These are phyloP conservation scores for Erinaceus europaeus DNA, from an alignment of 2,113 vertebrate genomes.

Conservation along the genomic window DNA sequence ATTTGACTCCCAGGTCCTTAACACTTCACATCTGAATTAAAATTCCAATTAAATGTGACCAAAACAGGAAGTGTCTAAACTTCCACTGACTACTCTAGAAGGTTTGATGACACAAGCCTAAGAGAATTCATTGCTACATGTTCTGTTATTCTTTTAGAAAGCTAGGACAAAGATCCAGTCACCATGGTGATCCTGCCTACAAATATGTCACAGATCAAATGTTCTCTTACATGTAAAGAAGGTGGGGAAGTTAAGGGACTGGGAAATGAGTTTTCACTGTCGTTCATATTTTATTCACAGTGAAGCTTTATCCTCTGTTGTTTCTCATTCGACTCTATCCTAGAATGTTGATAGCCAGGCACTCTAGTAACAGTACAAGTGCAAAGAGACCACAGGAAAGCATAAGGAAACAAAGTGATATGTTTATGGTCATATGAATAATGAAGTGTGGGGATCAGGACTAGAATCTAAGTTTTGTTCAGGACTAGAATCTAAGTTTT, in stretches of 20 bases:
- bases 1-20: not conserved
- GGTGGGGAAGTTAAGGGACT: too few species aligned
- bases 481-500: too few species aligned
- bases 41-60: not conserved
- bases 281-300: not conserved
- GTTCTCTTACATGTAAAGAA: not conserved
- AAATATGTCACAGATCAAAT: not conserved
- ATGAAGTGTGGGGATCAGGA: not conserved
- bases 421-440: accelerated
- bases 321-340: not conserved
- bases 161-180: not conserved
- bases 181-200: not conserved
- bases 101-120: not conserved
- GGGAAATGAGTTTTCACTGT: not conserved
- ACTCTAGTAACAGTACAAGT: not conserved
- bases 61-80: not conserved
- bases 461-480: not conserved
- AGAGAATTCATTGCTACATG: not conserved
- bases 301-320: not conserved
- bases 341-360: not conserved
- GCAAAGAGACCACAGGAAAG: not conserved
- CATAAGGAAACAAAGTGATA: not conserved
- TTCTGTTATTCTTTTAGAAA: not conserved
- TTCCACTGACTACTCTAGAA: not conserved
- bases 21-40: not conserved